Percentiles rank a stretch among this genome's conserved stretches.
Conservation (phyloP, 2,797 vertebrate species). For the Megaceryle alcyon region DNA sequence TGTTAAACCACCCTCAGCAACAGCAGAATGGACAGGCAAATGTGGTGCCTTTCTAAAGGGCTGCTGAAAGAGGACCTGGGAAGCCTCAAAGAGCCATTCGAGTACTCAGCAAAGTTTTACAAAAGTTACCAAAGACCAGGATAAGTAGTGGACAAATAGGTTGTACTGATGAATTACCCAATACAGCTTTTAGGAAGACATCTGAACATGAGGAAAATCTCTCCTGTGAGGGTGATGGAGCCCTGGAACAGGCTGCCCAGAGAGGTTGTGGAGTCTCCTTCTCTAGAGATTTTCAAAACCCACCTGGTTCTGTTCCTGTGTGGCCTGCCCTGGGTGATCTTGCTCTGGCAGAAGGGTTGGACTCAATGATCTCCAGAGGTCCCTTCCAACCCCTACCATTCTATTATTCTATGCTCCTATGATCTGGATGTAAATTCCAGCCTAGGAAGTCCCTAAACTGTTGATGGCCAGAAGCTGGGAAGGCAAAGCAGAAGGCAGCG, state of each 20-base stretch:
- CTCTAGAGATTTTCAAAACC: no score
- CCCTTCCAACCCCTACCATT: no score
- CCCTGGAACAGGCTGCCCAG: no score
- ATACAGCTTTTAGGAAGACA: neutral
- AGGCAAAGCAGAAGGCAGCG: neutral
- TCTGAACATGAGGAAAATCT: no score
- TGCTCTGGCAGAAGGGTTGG: no score
- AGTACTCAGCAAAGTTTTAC: neutral
- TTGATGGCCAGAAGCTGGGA: neutral
- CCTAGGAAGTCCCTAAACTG: neutral
- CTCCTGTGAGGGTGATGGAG: no score
- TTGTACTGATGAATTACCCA: neutral
- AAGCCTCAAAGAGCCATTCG: neutral
- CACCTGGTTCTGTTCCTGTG: no score
- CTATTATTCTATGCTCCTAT: no score
- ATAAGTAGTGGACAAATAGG: neutral
- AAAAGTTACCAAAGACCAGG: neutral
- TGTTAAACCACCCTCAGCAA: neutral
- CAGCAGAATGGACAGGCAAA: neutral
- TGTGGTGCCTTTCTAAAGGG: rapidly evolving
- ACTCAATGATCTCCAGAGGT: no score
- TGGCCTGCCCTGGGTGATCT: no score
- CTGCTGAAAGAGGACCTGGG: neutral
- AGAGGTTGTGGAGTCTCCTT: no score
- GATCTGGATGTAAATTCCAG: neutral